phyloP scores from a whole-genome alignment of 2,113 vertebrate species.

The Scopus umbretta region DNA sequence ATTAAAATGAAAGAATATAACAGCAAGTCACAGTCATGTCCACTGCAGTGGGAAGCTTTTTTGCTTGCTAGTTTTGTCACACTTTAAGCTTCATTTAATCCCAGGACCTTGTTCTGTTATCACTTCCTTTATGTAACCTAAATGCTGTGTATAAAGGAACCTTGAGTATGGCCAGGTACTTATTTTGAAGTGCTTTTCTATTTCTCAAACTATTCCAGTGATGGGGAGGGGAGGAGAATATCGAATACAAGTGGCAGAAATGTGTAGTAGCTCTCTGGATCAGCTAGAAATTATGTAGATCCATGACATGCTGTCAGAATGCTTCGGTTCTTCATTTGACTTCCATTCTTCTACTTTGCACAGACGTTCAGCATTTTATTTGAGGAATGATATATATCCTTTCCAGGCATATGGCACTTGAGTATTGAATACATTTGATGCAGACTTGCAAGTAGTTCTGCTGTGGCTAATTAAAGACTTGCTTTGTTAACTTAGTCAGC shows the following conservation, averaged over 20 bases:
- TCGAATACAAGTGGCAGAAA: not conserved
- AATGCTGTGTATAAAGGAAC: not conserved
- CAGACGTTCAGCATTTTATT: not conserved
- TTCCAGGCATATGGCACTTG: not conserved
- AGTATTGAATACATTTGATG: not conserved
- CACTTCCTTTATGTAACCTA: not conserved
- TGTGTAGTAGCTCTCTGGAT: not conserved
- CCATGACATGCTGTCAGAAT: not conserved
- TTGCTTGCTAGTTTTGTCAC: not conserved
- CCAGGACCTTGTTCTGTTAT: not conserved
- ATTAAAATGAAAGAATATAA: not conserved
- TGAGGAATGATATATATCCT: not conserved
- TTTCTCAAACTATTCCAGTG: not conserved
- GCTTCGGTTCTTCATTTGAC: not conserved
- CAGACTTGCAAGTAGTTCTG: not conserved
- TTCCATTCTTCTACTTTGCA: not conserved
- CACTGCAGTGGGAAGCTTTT: not conserved
- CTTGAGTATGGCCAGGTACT: not conserved
- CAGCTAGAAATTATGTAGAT: not conserved
- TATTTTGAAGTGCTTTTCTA: not conserved
- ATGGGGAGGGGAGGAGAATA: not conserved
- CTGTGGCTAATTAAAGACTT: constrained; percentile 7
- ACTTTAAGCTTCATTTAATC: constrained; percentile 1
- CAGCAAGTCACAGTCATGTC: not conserved
- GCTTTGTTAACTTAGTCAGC: not conserved